Evolutionary conservation across 2,113 vertebrate genomes (phyloP), one percentile per base, ranked within the genome.

Genomic region (Centropus bengalensis): DNA sequence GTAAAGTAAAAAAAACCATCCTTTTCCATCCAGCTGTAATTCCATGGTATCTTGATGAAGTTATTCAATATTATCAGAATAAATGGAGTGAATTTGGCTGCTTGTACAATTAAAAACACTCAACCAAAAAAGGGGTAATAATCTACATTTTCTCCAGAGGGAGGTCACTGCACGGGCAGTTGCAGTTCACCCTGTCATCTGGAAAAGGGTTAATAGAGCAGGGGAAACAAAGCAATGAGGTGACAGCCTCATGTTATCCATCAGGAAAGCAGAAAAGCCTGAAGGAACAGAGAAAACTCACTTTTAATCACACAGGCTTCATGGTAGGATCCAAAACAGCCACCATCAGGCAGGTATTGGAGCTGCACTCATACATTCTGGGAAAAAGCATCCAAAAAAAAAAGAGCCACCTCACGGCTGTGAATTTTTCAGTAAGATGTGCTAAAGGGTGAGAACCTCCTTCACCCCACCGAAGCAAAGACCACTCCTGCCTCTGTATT

Each of bases 281-380:
- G 44, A 76, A 75, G 22, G 71, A 80, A 44, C 1, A 17, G n/a
- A n/a, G 33, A 69, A 82, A 82, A 71, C 3, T 19, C 70, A 8
- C 49, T 82, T 55, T 55, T 18, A 76, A 52, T 14, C 14, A 23
- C 28, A 11, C 12, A 33, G n/a, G 28, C 19, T 81, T 86, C 38
- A 24, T 1, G 3, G n/a, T 1, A 15, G 26, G 17, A 22, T 44
- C 49, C 7, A 9, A 44, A 79, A 33, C 14, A 85, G 44, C 38
- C 62, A 71, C 33, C 32, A 51, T 9, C 11, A 28, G 0, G 0
- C 17, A 44, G 59, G 28, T 12, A 16, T 14, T 2, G 1, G 63
- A 90, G 59, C 3, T 40, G 9, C 49, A 7, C 44, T 54, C 28
- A 20, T 19, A 19, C 19, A 15, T 47, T 59, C 54, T 17, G 20